Percentiles rank a stretch among this genome's conserved stretches.
Evolutionary conservation across 2,113 vertebrate species (phyloP).

Genomic region (Sula dactylatra): DNA sequence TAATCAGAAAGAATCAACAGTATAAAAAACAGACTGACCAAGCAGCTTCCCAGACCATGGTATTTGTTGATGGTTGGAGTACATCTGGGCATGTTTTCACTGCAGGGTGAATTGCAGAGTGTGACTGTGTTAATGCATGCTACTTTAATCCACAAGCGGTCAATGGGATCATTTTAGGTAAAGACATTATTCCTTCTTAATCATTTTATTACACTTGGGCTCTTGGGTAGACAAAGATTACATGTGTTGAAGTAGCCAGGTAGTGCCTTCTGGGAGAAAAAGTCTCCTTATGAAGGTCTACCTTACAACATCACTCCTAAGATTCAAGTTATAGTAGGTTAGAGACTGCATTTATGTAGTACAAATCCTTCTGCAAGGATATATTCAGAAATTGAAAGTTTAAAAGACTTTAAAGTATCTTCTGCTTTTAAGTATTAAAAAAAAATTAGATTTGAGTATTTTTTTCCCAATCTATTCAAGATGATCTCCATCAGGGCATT

Average conservation of each 20-base stretch:
- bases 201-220: not conserved
- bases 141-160: not conserved
- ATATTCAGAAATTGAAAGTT: not conserved
- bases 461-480: not conserved
- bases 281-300: not conserved
- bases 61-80: not conserved
- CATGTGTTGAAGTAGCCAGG: not conserved
- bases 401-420: not conserved
- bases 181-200: not conserved
- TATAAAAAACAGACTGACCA: not conserved
- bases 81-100: not conserved
- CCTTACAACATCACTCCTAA: not conserved
- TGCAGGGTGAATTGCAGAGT: not conserved
- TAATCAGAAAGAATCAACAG: not conserved
- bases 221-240: not conserved
- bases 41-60: not conserved
- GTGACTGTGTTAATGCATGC: not conserved
- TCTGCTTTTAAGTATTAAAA: not conserved
- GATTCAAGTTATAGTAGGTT: not conserved
- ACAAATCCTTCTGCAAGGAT: not conserved
- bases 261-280: not conserved
- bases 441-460: not conserved
- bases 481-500: not conserved
- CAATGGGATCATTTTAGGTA: not conserved
- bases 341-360: not conserved